Percentiles rank a stretch among this genome's conserved stretches.
phyloP scores from a whole-genome alignment of 2,797 vertebrate species.

The Loris lydekkerianus region DNA sequence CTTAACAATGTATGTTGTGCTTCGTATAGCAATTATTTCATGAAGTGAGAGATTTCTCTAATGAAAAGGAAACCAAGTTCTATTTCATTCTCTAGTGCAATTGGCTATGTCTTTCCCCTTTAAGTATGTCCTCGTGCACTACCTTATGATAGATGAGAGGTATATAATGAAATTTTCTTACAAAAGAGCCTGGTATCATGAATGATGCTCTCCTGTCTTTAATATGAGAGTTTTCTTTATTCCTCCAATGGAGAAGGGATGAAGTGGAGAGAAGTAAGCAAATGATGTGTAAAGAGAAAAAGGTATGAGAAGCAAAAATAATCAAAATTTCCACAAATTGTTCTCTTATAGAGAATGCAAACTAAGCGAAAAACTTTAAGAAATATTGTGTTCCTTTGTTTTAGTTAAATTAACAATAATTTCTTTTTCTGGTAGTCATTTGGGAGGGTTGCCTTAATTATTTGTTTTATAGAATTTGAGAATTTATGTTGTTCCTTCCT shows the following conservation, averaged over 20 bases:
- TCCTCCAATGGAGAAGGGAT: neutral
- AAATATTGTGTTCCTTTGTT: slow-evolving; percentile 43
- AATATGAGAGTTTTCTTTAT: neutral
- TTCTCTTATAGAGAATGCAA: neutral
- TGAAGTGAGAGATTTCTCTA: neutral
- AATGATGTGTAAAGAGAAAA: neutral
- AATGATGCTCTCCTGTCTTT: neutral
- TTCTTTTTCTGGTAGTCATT: neutral
- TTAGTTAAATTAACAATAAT: slow-evolving; percentile 58
- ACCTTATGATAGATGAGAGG: neutral
- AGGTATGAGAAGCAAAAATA: neutral
- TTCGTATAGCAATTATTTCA: neutral
- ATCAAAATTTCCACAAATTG: neutral
- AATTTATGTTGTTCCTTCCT: slow-evolving; percentile 49
- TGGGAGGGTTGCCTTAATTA: neutral
- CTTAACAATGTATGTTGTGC: neutral
- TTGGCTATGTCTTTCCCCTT: neutral
- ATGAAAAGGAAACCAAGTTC: neutral
- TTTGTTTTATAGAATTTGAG: slow-evolving; percentile 38
- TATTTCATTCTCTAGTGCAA: neutral
- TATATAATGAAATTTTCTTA: neutral
- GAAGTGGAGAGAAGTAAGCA: neutral
- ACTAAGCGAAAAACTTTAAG: neutral
- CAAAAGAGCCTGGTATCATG: neutral
- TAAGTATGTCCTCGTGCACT: neutral